Conservation (phyloP, 2,797 vertebrate genomes). For the Gouania willdenowi region DNA sequence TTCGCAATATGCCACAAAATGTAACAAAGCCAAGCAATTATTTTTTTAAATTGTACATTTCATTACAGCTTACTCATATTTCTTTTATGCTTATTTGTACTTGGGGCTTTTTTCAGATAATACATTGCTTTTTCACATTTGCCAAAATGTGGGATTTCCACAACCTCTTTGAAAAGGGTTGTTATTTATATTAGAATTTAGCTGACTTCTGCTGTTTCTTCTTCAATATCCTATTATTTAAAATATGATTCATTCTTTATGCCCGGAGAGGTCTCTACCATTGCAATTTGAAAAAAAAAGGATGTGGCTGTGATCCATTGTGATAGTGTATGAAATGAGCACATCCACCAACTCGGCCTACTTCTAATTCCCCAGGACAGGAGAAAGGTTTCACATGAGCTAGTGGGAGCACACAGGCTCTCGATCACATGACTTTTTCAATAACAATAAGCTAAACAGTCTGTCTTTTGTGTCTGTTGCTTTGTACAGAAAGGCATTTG, state of each 20-base stretch:
- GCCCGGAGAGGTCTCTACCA: slow-evolving; percentile 47
- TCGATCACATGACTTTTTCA: slow-evolving; percentile 20
- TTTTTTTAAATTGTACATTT: slow-evolving; percentile 49
- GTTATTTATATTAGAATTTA: slow-evolving; percentile 30
- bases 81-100: slow-evolving; percentile 37
- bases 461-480: slow-evolving; percentile 16
- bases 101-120: slow-evolving; percentile 19
- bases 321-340: slow-evolving; percentile 60
- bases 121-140: slow-evolving; percentile 38
- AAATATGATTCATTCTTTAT: slow-evolving; percentile 61
- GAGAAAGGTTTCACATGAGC: slow-evolving; percentile 29
- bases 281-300: slow-evolving; percentile 51
- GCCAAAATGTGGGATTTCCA: slow-evolving; percentile 16
- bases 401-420: slow-evolving; percentile 21
- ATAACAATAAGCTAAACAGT: slow-evolving; percentile 11
- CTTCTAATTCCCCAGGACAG: slow-evolving; percentile 65
- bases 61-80: slow-evolving; percentile 41
- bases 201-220: slow-evolving; percentile 32
- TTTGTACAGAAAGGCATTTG: slow-evolving; percentile 20
- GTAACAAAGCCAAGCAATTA: slow-evolving; percentile 35
- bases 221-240: slow-evolving; percentile 44
- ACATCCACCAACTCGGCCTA: slow-evolving; percentile 60
- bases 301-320: slow-evolving; percentile 61
- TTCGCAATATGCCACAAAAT: slow-evolving; percentile 12
- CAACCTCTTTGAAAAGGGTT: slow-evolving; percentile 19